phyloP scores from a whole-genome alignment of 2,888 invertebrate genomes.

The Perizoma affinitatum region DNA sequence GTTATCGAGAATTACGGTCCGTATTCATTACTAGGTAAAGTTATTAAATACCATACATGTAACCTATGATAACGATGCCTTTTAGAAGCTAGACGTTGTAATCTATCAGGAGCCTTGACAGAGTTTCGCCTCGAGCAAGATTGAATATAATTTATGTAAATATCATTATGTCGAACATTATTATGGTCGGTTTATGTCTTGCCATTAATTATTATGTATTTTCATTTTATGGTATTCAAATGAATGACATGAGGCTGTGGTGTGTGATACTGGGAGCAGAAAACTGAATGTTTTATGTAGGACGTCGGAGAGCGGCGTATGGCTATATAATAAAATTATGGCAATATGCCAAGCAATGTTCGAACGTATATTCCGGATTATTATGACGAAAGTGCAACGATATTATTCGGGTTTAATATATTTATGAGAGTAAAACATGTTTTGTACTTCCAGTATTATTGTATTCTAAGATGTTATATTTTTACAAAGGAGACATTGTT shows the following conservation, averaged over 20 bases:
- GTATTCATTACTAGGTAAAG: constrained; percentile 14
- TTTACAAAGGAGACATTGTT: constrained; percentile 29
- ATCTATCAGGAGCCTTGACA: constrained; percentile 38
- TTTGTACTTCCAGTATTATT: constrained; percentile 23
- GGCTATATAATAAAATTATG: constrained; percentile 14
- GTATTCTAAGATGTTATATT: constrained; percentile 12
- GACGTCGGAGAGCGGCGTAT: constrained; percentile 2
- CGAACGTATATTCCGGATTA: not conserved
- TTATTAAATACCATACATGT: constrained; percentile 4
- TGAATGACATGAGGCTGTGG: constrained; percentile 36
- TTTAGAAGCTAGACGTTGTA: constrained; percentile 20
- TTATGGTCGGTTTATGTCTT: constrained; percentile 27
- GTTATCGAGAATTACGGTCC: constrained; percentile 2
- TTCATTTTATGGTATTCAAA: constrained; percentile 29
- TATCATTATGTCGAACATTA: constrained; percentile 33
- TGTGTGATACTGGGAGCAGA: constrained; percentile 18
- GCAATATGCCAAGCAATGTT: not conserved
- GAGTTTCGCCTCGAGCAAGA: constrained; percentile 32
- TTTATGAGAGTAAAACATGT: not conserved
- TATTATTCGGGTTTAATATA: too few species aligned
- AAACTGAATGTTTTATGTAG: constrained; percentile 12
- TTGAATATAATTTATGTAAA: constrained; percentile 35
- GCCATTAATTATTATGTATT: constrained; percentile 27
- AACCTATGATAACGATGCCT: constrained; percentile 23
- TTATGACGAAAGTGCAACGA: not conserved